These are phyloP conservation scores for Odontothrips loti DNA, from an alignment of 2,888 invertebrate species.

Conservation along the genomic window DNA sequence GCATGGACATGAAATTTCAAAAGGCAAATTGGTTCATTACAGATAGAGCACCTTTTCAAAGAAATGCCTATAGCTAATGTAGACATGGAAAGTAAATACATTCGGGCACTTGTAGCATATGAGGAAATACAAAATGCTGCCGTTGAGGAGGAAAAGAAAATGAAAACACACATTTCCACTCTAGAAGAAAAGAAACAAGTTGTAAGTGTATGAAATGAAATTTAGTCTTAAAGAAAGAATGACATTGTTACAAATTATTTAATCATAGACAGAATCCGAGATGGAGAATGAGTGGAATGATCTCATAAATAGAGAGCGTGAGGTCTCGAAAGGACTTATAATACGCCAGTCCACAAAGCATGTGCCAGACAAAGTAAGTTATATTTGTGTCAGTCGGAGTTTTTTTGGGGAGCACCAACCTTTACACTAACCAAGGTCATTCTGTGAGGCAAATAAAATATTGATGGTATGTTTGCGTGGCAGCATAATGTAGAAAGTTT, in stretches of 20 bases:
- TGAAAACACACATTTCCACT: neutral
- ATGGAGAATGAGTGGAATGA: conserved; percentile 39
- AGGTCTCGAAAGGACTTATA: conserved; percentile 44
- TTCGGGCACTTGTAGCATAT: conserved; percentile 42
- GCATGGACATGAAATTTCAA: neutral
- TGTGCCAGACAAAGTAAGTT: conserved; percentile 40
- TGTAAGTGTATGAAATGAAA: neutral
- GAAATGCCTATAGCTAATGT: conserved; percentile 39
- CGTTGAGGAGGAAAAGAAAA: neutral
- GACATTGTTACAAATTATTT: neutral
- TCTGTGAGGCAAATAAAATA: too few relatives aligned
- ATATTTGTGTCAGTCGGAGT: neutral
- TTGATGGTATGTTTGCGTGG: neutral
- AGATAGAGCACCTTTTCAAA: conserved; percentile 44
- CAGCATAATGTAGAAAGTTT: conserved; percentile 41
- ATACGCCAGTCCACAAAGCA: conserved; percentile 45
- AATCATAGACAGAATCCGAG: conserved; percentile 37
- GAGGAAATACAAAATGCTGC: conserved; percentile 38
- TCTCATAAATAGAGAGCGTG: conserved; percentile 43
- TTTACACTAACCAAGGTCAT: neutral
- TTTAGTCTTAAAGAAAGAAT: neutral
- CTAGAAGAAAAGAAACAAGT: neutral
- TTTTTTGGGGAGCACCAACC: neutral
- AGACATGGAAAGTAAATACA: conserved; percentile 43
- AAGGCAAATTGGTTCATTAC: neutral